Percentiles rank a stretch among this genome's conserved stretches.
phyloP scores from a whole-genome alignment of 2,888 invertebrate species.

The Nowickia ferox region DNA sequence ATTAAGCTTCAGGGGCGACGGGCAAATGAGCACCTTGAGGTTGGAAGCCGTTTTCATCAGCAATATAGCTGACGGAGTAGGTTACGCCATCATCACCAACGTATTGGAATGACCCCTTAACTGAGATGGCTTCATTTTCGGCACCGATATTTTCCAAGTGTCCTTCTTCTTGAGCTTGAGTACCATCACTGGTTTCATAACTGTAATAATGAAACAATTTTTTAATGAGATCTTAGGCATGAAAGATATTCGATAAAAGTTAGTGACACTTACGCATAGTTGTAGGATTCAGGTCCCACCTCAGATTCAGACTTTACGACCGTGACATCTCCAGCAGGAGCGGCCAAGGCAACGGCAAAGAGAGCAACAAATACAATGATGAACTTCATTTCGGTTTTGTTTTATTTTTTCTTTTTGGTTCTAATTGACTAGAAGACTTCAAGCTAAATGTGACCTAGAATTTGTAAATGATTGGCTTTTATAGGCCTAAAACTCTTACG shows the following conservation, averaged over 20 bases:
- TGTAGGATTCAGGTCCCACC: conserved; percentile 78
- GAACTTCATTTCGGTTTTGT: conserved; percentile 78
- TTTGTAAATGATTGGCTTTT: conserved; percentile 18
- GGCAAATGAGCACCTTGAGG: conserved; percentile 79
- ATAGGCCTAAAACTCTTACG: not conserved
- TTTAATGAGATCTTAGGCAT: too few species aligned
- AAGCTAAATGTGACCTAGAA: conserved; percentile 6
- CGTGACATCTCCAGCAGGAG: conserved; percentile 56
- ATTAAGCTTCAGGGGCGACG: conserved; percentile 67
- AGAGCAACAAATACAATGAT: conserved; percentile 81
- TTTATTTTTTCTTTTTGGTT: conserved; percentile 66
- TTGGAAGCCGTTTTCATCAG: conserved; percentile 84
- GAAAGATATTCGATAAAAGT: not conserved
- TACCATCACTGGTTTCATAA: conserved; percentile 76
- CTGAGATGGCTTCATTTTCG: conserved; percentile 75
- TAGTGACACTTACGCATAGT: conserved; percentile 84
- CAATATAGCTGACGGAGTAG: conserved; percentile 84
- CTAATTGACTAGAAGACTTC: conserved; percentile 26
- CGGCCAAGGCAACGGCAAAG: conserved; percentile 78
- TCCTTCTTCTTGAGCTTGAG: conserved; percentile 73
- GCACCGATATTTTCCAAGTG: conserved; percentile 72
- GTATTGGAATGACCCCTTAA: conserved; percentile 75
- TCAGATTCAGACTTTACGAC: conserved; percentile 84
- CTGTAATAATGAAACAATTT: conserved; percentile 39
- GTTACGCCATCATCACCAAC: conserved; percentile 75